These are phyloP conservation scores for Pilophorus perplexus DNA, from an alignment of 2,888 invertebrate species.

Conservation along the genomic window DNA sequence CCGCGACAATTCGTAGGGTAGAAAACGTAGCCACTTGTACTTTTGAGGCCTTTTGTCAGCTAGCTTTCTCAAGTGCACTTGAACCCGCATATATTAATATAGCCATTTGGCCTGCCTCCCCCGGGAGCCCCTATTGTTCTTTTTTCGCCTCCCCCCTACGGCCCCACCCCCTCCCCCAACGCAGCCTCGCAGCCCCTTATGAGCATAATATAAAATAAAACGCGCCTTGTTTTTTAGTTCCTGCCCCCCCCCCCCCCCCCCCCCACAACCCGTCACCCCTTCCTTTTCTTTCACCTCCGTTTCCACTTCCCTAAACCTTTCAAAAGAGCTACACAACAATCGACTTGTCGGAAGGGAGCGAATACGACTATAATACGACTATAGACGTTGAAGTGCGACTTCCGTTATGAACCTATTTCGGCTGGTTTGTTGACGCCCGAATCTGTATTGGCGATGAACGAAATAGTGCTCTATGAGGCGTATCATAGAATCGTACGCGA, in stretches of 20 bases:
- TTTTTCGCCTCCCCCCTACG: neutral
- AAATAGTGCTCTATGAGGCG: too few species aligned
- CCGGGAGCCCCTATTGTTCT: slow-evolving; percentile 34
- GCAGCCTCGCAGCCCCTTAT: slow-evolving; percentile 17
- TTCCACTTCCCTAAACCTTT: neutral
- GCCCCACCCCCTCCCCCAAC: neutral
- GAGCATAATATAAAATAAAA: slow-evolving; percentile 42
- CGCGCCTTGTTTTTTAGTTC: slow-evolving; percentile 33
- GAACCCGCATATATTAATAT: slow-evolving; percentile 43
- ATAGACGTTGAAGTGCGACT: too few species aligned
- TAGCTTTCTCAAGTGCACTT: slow-evolving; percentile 42
- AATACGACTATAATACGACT: too few species aligned
- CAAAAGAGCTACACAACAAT: neutral
- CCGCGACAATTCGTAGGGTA: slow-evolving; percentile 38
- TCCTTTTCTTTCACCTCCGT: neutral
- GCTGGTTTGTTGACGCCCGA: too few species aligned
- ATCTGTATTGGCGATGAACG: too few species aligned
- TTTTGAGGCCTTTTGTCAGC: slow-evolving; percentile 40
- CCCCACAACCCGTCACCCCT: neutral
- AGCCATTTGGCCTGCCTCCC: slow-evolving; percentile 41
- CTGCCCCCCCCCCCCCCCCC: neutral
- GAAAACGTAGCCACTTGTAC: slow-evolving; percentile 42
- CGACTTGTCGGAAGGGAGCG: too few species aligned
- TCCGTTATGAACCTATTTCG: too few species aligned
- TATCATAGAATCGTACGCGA: too few species aligned